phyloP scores from a whole-genome alignment of 2,888 invertebrate genomes.

The Elysia crispata region DNA sequence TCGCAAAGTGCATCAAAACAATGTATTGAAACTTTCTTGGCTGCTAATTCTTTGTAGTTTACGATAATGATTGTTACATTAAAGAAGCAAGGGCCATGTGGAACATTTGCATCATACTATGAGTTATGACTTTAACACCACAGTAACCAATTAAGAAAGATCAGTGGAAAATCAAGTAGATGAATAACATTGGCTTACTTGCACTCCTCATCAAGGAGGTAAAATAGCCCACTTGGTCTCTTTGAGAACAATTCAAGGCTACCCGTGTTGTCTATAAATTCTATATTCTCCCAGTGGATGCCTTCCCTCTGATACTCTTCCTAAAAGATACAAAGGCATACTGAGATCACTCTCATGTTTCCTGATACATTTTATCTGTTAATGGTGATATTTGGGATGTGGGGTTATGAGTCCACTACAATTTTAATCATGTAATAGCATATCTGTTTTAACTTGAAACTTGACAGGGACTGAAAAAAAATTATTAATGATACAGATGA shows the following conservation, averaged over 20 bases:
- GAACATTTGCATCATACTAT: no score
- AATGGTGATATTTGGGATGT: background rate
- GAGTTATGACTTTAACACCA: no score
- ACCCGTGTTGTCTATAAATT: constrained; percentile 96
- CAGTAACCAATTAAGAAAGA: no score
- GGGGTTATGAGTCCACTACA: background rate
- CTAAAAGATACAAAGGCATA: constrained; percentile 79
- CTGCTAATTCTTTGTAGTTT: no score
- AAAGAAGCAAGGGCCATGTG: no score
- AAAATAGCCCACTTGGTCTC: constrained; percentile 91
- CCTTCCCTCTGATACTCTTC: constrained; percentile 96
- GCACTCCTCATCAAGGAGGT: constrained; percentile 96
- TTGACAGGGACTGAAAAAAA: background rate
- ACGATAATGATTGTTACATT: no score
- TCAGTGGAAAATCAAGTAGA: background rate
- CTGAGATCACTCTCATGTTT: background rate
- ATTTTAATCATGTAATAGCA: background rate
- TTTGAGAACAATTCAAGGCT: constrained; percentile 95
- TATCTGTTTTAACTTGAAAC: background rate
- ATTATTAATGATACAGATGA: no score
- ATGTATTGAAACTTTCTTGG: no score
- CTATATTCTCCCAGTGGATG: constrained; percentile 96
- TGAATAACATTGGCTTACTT: constrained; percentile 82
- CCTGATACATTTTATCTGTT: no score
- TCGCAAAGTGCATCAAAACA: no score